Conservation (phyloP, 2,797 vertebrate genomes). For the Potorous gilbertii region DNA sequence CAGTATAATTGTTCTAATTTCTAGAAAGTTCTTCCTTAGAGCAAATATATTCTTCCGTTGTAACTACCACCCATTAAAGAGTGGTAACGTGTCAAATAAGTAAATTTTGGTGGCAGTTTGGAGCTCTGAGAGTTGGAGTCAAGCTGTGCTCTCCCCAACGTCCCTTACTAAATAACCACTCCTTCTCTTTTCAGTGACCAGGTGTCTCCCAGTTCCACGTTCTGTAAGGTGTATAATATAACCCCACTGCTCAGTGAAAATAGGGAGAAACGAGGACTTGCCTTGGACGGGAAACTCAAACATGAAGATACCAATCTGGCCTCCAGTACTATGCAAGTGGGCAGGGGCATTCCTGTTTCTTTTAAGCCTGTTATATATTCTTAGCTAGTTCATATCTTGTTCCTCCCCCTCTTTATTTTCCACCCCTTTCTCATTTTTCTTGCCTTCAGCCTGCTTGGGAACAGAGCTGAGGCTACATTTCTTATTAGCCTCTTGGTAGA, state of each 20-base stretch:
- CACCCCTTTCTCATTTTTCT: neutral
- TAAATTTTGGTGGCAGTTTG: neutral
- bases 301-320: conserved; percentile 93
- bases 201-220: conserved; percentile 89
- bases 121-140: neutral
- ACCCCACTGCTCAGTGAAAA: conserved; percentile 89
- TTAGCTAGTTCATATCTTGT: neutral
- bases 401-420: too few species aligned
- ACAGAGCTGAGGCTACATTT: neutral
- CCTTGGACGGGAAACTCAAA: conserved; percentile 91
- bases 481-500: neutral
- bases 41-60: neutral
- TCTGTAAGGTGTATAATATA: conserved; percentile 91
- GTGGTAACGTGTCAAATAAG: neutral
- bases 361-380: neutral
- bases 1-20: neutral
- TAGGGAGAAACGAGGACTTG: conserved; percentile 91
- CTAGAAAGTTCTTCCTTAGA: neutral
- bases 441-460: neutral
- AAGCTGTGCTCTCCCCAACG: neutral
- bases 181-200: conserved; percentile 85
- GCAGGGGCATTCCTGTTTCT: neutral
- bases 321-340: conserved; percentile 90
- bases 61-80: neutral
- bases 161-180: conserved; percentile 2